Evolutionary conservation across 2,113 vertebrate genomes (phyloP).

Genomic region (Rana temporaria): DNA sequence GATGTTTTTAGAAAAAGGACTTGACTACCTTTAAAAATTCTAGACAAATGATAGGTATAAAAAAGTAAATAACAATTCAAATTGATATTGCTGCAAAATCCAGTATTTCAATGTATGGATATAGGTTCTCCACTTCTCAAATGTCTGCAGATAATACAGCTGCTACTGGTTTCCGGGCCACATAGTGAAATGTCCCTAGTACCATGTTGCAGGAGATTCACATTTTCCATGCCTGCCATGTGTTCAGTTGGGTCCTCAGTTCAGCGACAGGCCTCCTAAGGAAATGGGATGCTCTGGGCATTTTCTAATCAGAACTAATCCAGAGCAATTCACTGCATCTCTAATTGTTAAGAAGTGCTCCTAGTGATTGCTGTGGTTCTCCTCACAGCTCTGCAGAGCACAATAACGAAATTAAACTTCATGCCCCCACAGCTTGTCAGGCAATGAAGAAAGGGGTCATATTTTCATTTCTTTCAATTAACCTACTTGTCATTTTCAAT

Average conservation of each 20-base stretch:
- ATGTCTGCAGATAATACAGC: neutral
- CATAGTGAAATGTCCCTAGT: neutral
- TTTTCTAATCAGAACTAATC: constrained; percentile 68
- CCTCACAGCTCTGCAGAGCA: constrained; percentile 63
- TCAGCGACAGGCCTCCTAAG: constrained; percentile 65
- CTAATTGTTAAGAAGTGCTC: constrained; percentile 61
- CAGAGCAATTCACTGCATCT: constrained; percentile 56
- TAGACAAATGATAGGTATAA: too few relatives aligned
- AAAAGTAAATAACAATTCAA: too few relatives aligned
- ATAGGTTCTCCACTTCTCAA: too few relatives aligned
- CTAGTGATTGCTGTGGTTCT: constrained; percentile 53
- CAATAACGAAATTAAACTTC: constrained; percentile 67
- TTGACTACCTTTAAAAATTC: too few relatives aligned
- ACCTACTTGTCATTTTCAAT: constrained; percentile 69
- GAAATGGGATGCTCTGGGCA: constrained; percentile 62
- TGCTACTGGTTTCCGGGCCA: constrained; percentile 7
- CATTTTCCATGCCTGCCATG: constrained; percentile 57
- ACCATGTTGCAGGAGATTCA: constrained; percentile 4
- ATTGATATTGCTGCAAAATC: too few relatives aligned
- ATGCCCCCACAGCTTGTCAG: constrained; percentile 65
- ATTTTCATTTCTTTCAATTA: constrained; percentile 72
- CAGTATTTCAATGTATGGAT: too few relatives aligned
- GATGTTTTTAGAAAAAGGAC: too few relatives aligned
- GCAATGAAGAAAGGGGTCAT: constrained; percentile 64
- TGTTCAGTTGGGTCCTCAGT: constrained; percentile 59